These are phyloP conservation scores for Steinernema hermaphroditum DNA, from an alignment of 2,888 invertebrate species.

Conservation along the genomic window DNA sequence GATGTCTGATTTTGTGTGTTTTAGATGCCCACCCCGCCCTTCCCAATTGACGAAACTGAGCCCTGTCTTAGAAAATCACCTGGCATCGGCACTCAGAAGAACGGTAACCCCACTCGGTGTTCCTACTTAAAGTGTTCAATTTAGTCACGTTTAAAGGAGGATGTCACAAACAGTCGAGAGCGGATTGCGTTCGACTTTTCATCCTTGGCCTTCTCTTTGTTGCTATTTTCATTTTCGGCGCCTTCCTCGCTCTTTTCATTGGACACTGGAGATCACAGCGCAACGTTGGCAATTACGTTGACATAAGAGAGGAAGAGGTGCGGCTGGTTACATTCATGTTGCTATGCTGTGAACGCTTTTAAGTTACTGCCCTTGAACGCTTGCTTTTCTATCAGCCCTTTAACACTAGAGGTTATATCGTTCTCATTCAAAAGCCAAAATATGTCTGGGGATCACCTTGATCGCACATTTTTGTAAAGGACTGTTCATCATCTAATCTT, in stretches of 20 bases:
- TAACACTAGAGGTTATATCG: not conserved
- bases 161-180: constrained; percentile 68
- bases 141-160: constrained; percentile 22
- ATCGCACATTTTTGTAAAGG: not conserved
- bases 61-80: constrained; percentile 42
- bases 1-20: not conserved
- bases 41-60: constrained; percentile 41
- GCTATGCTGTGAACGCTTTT: too few relatives aligned
- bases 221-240: constrained; percentile 54
- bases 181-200: constrained; percentile 70
- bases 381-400: not conserved
- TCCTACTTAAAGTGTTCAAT: too few relatives aligned
- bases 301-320: not conserved
- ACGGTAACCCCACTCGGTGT: constrained; percentile 8
- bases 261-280: constrained; percentile 58
- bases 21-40: constrained; percentile 20
- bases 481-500: not conserved
- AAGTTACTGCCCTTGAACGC: too few relatives aligned
- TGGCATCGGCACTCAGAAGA: constrained; percentile 4
- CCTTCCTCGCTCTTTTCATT: constrained; percentile 54
- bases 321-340: not conserved
- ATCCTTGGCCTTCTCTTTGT: constrained; percentile 54
- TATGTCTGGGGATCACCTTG: not conserved
- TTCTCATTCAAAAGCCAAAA: not conserved
- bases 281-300: constrained; percentile 26